A percentile compares a stretch with the other conserved stretches of the same genome.
Evolutionary conservation across 1,140 invertebrate genomes (phyloP).

Genomic region (Drosophila nikananu): DNA sequence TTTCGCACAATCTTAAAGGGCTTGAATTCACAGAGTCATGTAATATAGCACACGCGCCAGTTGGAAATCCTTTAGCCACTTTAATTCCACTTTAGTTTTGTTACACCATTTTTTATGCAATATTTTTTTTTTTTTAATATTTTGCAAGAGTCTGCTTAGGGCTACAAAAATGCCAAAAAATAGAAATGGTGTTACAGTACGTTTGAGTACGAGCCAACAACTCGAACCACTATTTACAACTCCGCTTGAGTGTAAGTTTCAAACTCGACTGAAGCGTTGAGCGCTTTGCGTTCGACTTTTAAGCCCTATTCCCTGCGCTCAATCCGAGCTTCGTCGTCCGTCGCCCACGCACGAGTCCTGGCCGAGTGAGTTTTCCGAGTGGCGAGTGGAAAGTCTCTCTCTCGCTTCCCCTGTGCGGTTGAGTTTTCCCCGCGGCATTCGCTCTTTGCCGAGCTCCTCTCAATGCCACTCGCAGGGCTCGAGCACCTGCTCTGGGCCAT

Average conservation of each 20-base stretch:
- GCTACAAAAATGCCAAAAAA: slow-evolving; percentile 10
- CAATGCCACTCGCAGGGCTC: slow-evolving; percentile 43
- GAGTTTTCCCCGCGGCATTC: slow-evolving; percentile 29
- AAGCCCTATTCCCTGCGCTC: slow-evolving; percentile 29
- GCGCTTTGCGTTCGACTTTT: slow-evolving; percentile 70
- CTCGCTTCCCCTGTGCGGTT: slow-evolving; percentile 16
- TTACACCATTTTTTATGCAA: slow-evolving; percentile 1
- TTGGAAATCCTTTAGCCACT: slow-evolving; percentile 41
- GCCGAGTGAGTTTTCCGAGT: slow-evolving; percentile 17
- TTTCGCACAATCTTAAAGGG: slow-evolving; percentile 20
- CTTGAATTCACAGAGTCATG: slow-evolving; percentile 15
- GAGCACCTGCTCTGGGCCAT: slow-evolving; percentile 41
- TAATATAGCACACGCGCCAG: slow-evolving; percentile 19
- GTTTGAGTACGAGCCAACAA: slow-evolving; percentile 85
- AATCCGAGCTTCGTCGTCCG: slow-evolving; percentile 6
- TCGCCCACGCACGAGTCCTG: slow-evolving; percentile 34
- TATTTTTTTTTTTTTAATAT: slow-evolving; percentile 17
- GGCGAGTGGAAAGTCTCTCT: slow-evolving; percentile 35
- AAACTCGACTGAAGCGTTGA: slow-evolving; percentile 84
- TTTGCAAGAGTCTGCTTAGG: slow-evolving; percentile 19
- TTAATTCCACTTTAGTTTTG: slow-evolving; percentile 22
- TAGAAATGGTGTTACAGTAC: slow-evolving; percentile 69
- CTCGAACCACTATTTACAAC: slow-evolving; percentile 85
- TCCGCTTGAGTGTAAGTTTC: slow-evolving; percentile 85
- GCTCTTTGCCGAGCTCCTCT: slow-evolving; percentile 42